Evolutionary conservation across 2,113 vertebrate species (phyloP).

Genomic region (Chionis minor): DNA sequence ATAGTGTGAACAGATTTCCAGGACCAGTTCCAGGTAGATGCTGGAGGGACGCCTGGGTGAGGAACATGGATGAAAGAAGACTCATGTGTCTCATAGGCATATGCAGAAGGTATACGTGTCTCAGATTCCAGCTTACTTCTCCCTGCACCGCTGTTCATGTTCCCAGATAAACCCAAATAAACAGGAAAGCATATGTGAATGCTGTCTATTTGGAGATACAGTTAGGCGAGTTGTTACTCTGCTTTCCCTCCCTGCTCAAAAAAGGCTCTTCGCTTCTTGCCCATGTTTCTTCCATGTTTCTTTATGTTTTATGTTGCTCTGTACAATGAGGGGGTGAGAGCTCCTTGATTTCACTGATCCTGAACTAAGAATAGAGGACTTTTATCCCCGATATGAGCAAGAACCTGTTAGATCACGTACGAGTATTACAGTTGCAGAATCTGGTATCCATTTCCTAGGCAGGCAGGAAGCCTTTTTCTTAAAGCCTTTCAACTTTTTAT

Average conservation of each 20-base stretch:
- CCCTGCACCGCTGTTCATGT: background rate
- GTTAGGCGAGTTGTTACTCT: background rate
- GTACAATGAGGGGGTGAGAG: background rate
- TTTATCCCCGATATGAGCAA: background rate
- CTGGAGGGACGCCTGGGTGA: background rate
- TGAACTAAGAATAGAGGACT: background rate
- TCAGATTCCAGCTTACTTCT: background rate
- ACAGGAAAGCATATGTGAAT: background rate
- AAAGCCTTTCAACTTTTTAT: background rate
- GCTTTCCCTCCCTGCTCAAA: background rate
- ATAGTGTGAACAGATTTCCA: background rate
- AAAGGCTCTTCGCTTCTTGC: background rate
- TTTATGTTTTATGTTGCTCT: background rate
- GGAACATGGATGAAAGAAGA: background rate
- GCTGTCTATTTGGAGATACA: background rate
- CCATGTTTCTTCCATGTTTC: background rate
- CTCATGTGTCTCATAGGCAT: rapidly evolving
- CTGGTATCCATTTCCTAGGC: background rate
- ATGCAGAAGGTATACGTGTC: rapidly evolving
- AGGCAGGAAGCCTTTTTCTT: background rate
- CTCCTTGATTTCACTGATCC: background rate
- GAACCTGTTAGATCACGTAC: background rate
- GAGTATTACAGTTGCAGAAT: background rate
- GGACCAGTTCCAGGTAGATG: background rate
- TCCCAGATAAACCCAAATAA: background rate